Base-by-base conservation (phyloP, 1,140 invertebrate genomes). In the Listronotus bonariensis region DNA sequence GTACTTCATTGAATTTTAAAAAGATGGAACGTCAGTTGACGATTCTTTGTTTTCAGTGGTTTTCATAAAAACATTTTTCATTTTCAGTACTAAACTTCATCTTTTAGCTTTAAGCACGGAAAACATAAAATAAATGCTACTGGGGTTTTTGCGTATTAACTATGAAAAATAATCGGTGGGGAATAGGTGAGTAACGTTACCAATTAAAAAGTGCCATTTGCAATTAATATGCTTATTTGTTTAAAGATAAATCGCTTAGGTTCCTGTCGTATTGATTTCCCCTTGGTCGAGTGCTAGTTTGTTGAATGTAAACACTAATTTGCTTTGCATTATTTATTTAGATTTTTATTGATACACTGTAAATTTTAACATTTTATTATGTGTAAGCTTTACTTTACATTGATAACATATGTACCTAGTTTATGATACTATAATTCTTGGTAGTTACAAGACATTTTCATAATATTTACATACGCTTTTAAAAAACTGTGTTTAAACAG, bases 301-400 rank as follows among this genome's bases (percentile, higher is more conserved):
- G 57, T 40, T 49, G 45, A 60, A 60, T 60, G 57, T 60, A 60
- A 60, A 60, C 57, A 60, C 32, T 36, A 40, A 17, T 40, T 54
- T 14, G 18, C 17, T 56, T 26, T 26, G 20, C 20, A 26, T 26
- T 26, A 26, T 3, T 26, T 3, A 26, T 26, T 26, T 26, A 26
- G 20, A 26, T 26, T 3, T 26, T 26, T 26, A 26, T 26, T 26
- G 20, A 26, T 26, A 26, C 20, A 5, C 1, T 26, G 20, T 26
- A 26, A 26, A 26, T 26, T 26, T 26, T 26, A 26, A 26, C 20
- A 5, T 26, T 26, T 26, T 26, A 26, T 3, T 26, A 26, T 26
- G 5, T 26, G 1, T 26, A 26, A 1, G 20, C 20, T 26, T 26
- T 26, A 26, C 5, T 3, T 26, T 26, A 26, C 5, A 26, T 26